phyloP scores from a whole-genome alignment of 2,797 vertebrate species.

The Takifugu rubripes region DNA sequence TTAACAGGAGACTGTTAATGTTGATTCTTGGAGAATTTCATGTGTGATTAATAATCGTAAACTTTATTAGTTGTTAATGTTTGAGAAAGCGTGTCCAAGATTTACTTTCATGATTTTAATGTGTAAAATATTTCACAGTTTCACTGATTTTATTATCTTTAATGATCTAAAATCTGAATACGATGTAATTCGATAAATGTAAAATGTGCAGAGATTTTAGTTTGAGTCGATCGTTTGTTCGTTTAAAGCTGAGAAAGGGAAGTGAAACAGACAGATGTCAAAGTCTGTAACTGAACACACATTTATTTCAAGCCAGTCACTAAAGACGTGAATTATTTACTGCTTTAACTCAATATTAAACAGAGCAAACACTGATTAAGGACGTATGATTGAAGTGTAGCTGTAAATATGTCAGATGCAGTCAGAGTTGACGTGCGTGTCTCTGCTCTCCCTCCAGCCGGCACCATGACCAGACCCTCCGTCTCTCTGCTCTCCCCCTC shows the following conservation, averaged over 20 bases:
- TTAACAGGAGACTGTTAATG: too few species aligned
- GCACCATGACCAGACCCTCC: slow-evolving; percentile 25
- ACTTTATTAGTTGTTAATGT: too few species aligned
- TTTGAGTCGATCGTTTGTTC: not conserved
- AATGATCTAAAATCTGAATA: not conserved
- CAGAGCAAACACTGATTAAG: not conserved
- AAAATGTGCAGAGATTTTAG: too few species aligned
- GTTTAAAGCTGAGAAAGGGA: not conserved
- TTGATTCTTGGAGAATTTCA: too few species aligned
- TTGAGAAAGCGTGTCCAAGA: too few species aligned
- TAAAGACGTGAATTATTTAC: not conserved
- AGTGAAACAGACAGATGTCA: slow-evolving; percentile 8
- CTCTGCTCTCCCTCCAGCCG: slow-evolving; percentile 35
- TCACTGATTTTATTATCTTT: too few species aligned
- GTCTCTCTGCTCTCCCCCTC: slow-evolving; percentile 44
- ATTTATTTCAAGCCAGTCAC: not conserved
- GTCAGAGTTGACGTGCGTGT: slow-evolving; percentile 5
- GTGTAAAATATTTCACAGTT: too few species aligned
- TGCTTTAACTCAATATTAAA: not conserved
- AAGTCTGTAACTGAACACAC: too few species aligned
- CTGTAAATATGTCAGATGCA: not conserved
- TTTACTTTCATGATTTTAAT: too few species aligned
- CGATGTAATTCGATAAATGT: not conserved
- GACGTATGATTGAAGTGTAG: not conserved
- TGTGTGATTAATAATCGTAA: too few species aligned